Evolutionary conservation across 2,888 invertebrate genomes (phyloP), one percentile per base, ranked within the genome.

Genomic region (Mythimna lalbum): DNA sequence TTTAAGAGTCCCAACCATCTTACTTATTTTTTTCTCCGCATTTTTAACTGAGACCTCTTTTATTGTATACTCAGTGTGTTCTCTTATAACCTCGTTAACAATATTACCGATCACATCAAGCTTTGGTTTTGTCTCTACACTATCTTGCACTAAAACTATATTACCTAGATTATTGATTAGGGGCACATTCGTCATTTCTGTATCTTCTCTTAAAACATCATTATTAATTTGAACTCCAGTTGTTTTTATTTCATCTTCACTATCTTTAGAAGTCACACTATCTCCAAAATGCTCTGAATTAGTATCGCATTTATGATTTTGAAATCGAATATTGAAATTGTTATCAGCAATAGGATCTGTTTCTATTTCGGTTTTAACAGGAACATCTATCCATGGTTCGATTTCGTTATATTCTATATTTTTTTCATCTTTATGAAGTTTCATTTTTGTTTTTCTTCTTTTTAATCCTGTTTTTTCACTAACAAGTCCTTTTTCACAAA

Each of bases 361-460:
- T 70, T 72, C 71, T 5, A 43, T 2, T 3, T 72, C 78, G 2
- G 49, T 50, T 33, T 72, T 72, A 0, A 72, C 31, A 7, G 70
- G 70, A 19, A 43, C 19, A 7, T 78, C 47, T n/a, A 78, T 78
- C 55, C 78, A 78, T 10, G 78, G 7, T 2, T 71, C 71, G 2
- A 43, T 12, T 10, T 52, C 23, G 2, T 43, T 43, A 17, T 49
- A 73, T 10, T 7, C 43, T 0, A 4, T 39, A 5, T 39, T 23
- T 2, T 31, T 71, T 31, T 70, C 70, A 1, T 36, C 17, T 39
- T 39, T 33, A 31, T 17, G 14, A 9, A n/a, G 3, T 21, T 47
- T 39, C 7, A 39, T 7, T 60, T 23, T 17, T 6, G 12, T 17
- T 33, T 71, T 49, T 14, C 12, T 69, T 6, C 36, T 23, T 14